Evolutionary conservation across 53 echinoderm and acorn worm genomes (phyloP).

Genomic region (Henricia sp.): DNA sequence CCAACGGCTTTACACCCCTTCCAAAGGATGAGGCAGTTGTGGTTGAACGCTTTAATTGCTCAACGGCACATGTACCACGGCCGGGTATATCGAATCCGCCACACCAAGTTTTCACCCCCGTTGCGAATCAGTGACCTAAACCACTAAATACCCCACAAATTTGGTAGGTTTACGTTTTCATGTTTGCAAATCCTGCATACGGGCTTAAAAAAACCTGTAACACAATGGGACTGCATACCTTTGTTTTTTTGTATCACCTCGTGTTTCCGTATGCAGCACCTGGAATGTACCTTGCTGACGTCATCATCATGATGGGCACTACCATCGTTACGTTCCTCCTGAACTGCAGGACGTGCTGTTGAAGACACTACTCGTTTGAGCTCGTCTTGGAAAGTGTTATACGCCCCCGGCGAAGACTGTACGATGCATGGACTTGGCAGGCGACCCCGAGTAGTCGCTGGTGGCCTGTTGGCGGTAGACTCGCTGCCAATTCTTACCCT

Average conservation of each 20-base stretch:
- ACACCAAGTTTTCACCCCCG: no score
- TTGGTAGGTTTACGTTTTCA: no score
- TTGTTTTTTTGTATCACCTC: background rate
- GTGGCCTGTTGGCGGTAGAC: background rate
- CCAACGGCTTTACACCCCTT: no score
- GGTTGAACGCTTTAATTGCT: no score
- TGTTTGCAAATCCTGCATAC: no score
- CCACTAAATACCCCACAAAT: no score
- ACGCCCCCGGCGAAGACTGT: background rate
- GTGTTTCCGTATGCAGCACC: background rate
- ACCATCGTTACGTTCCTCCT: background rate
- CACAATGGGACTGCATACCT: background rate
- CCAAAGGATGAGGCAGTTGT: no score
- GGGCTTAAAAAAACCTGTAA: background rate
- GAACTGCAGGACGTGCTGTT: background rate
- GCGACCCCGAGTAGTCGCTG: background rate
- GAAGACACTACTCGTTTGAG: background rate
- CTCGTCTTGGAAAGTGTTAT: background rate
- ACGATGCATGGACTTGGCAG: background rate
- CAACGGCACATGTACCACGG: no score
- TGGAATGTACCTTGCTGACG: background rate
- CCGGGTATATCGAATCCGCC: no score
- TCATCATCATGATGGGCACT: no score
- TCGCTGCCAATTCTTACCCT: background rate
- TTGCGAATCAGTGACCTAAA: no score